These are phyloP conservation scores for Autographa pulchrina DNA, from an alignment of 2,888 invertebrate species.

Conservation along the genomic window DNA sequence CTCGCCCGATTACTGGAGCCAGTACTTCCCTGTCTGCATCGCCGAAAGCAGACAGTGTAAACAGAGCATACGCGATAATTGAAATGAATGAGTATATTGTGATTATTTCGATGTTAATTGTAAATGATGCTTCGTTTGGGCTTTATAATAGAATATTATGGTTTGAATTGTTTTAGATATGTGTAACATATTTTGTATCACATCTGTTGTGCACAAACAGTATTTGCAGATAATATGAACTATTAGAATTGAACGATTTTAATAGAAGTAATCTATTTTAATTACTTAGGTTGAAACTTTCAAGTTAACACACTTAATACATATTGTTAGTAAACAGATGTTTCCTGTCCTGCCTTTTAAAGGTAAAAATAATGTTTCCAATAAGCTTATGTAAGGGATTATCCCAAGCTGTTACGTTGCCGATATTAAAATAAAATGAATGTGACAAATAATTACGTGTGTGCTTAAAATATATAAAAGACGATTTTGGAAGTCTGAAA, in stretches of 20 bases:
- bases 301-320: no score
- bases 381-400: constrained; percentile 8
- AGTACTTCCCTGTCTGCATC: constrained; percentile 43
- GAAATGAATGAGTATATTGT: constrained; percentile 50
- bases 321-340: background rate
- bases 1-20: constrained; percentile 51
- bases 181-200: background rate
- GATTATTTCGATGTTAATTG: constrained; percentile 51
- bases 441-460: background rate
- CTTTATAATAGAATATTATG: background rate
- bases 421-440: background rate
- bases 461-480: background rate
- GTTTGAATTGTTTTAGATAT: constrained; percentile 12
- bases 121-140: constrained; percentile 30
- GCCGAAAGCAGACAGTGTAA: constrained; percentile 42
- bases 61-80: constrained; percentile 52
- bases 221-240: no score
- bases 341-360: background rate
- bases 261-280: no score
- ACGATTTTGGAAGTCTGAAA: no score
- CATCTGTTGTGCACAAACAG: background rate
- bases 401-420: background rate
- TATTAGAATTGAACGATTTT: no score
- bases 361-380: background rate
- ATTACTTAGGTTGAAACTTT: no score